These are phyloP conservation scores for Rhodophaea formosa DNA, from an alignment of 2,888 invertebrate species.

Conservation along the genomic window DNA sequence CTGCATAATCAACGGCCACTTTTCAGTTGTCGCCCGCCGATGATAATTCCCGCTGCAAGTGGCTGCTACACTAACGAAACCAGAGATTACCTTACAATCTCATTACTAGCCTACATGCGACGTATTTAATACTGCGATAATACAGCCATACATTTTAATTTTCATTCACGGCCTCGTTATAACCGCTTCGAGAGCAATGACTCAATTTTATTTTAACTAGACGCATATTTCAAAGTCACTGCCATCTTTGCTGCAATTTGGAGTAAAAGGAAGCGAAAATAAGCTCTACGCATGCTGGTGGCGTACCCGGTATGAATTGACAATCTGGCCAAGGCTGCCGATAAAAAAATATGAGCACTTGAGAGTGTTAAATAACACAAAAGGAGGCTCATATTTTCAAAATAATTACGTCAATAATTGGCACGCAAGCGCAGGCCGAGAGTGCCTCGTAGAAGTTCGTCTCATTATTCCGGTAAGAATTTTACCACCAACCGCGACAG, in stretches of 20 bases:
- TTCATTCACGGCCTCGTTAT: slow-evolving; percentile 44
- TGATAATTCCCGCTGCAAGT: slow-evolving; percentile 56
- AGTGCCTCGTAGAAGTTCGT: slow-evolving; percentile 56
- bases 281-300: slow-evolving; percentile 25
- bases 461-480: slow-evolving; percentile 70
- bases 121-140: slow-evolving; percentile 54
- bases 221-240: slow-evolving; percentile 16
- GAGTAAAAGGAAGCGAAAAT: slow-evolving; percentile 17
- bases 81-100: slow-evolving; percentile 63
- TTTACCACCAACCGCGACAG: slow-evolving; percentile 77
- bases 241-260: slow-evolving; percentile 8
- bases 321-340: slow-evolving; percentile 55
- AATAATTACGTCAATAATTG: slow-evolving; percentile 81
- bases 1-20: slow-evolving; percentile 65
- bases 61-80: slow-evolving; percentile 53
- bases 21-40: slow-evolving; percentile 64
- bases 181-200: slow-evolving; percentile 26
- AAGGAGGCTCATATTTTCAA: slow-evolving; percentile 74
- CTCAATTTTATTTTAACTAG: slow-evolving; percentile 20
- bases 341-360: slow-evolving; percentile 70
- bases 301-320: slow-evolving; percentile 58
- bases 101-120: slow-evolving; percentile 50
- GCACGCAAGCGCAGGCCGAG: slow-evolving; percentile 57
- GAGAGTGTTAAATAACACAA: slow-evolving; percentile 70
- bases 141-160: slow-evolving; percentile 54